A percentile compares a stretch with the other conserved stretches of the same genome.
Evolutionary conservation across 2,113 vertebrate species (phyloP).

Genomic region (Neopipo cinnamomea): DNA sequence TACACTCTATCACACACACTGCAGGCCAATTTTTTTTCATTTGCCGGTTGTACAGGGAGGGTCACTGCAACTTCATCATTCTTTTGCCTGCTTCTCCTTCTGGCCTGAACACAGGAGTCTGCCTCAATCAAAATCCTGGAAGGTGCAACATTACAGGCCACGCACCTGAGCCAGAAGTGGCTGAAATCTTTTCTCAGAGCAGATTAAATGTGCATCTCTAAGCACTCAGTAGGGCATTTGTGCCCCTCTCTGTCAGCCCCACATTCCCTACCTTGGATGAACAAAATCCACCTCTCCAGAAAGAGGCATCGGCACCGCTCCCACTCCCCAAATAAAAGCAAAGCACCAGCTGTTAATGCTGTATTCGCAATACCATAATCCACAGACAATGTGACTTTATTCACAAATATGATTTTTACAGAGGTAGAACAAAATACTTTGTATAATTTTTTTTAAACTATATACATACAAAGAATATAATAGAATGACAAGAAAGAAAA

Average conservation of each 20-base stretch:
- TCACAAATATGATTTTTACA: conserved; percentile 78
- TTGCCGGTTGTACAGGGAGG: neutral
- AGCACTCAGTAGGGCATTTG: accelerated
- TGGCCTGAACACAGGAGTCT: neutral
- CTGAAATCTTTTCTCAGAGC: neutral
- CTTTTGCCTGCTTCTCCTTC: neutral
- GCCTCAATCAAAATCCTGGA: neutral
- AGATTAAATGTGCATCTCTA: neutral
- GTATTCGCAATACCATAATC: conserved; percentile 64
- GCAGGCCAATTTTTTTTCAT: neutral
- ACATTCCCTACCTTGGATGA: accelerated
- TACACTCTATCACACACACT: neutral
- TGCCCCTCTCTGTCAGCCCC: neutral
- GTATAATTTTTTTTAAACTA: conserved; percentile 62
- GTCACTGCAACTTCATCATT: neutral
- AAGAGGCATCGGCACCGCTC: accelerated
- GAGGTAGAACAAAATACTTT: conserved; percentile 84
- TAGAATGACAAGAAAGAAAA: conserved; percentile 37
- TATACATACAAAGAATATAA: conserved; percentile 71
- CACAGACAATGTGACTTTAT: conserved; percentile 82
- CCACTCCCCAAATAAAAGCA: conserved; percentile 17
- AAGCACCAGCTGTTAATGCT: conserved; percentile 49
- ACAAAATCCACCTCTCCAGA: neutral
- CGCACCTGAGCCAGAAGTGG: neutral
- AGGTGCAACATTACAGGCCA: neutral